Evolutionary conservation across 2,888 invertebrate genomes (phyloP), one percentile per base, ranked within the genome.

Genomic region (Melieria crassipennis): DNA sequence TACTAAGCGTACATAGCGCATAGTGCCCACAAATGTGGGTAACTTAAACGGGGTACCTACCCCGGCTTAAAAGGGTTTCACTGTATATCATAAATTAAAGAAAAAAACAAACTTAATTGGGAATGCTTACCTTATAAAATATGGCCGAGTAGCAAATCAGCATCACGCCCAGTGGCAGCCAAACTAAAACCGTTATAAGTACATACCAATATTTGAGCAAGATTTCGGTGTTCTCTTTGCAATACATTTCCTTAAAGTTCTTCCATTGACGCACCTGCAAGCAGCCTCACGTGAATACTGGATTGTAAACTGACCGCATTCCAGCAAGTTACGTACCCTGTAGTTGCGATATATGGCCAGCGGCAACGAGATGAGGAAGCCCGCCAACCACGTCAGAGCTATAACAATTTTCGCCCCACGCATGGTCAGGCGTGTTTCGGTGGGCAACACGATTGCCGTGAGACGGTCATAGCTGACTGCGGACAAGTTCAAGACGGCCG

Each of bases 391-490:
- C 4, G 92, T 90, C 3, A 88, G 79, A 1, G 87, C 80, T 73
- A 94, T 91, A 6, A 94, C 88, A 73, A 91, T 89, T 47, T 91
- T 90, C 0, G 93, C 91, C 4, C 89, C 89, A 55, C 89, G 88
- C 65, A 89, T 89, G 0, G 91, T 92, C 64, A 95, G 85, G 75
- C 92, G 90, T 0, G 92, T 91, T 77, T 93, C 92, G 78, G 90
- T 88, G 0, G 94, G 92, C 70, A 93, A 85, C 0, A 92, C 92
- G 56, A 96, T 94, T 7, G 94, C 94, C 4, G 94, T 93, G 43
- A 96, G 87, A 30, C 96, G 89, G 82, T 96, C 95, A 80, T 94
- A 94, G 65, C 94, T 94, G 0, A 96, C 92, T 42, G 92, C 89
- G 50, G 93, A 91, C 71, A 96, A 88, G 71, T 93, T 94, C 73